Evolutionary conservation across 1,140 invertebrate genomes (phyloP), one percentile per base, ranked within the genome.

Genomic region (Odontomachus brunneus): DNA sequence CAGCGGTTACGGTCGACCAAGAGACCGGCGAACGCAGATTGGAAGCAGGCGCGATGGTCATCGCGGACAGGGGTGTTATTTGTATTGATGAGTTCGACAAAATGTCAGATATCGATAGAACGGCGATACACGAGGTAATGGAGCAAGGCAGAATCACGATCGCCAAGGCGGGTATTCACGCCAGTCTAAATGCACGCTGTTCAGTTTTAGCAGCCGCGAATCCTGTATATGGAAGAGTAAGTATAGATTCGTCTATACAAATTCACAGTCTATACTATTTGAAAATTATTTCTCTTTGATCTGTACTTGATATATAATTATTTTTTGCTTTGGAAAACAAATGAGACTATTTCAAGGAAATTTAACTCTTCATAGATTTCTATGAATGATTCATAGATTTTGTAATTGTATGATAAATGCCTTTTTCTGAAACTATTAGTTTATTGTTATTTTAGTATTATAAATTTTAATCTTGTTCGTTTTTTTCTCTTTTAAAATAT

Each of bases 21-120:
- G 99, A 99, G 92, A 99, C 98, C 66, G 98, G 98, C 17, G 97
- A 98, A 89, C 95, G 97, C 83, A 96, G 98, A 75, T 92, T 99
- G 24, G 99, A 99, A 95, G 99, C 99, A 5, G 99, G 99, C 90
- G 99, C 99, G 83, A 99, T 99, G 99, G 99, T 99, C n/a, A 92
- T 99, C 33, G 99, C 98, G 0, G 99, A 99, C 94, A 95, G 99
- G 71, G 99, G 99, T 26, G 97, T 99, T 62, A 99, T 99, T 66
- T 99, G 99, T 92, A 99, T 99, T 92, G 99, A 99, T 94, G 99
- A 99, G 95, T 99, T 99, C 94, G 99, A 99, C 94, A 99, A 99
- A 95, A 99, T 99, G 99, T 98, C 98, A n/a, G 99, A 99, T 91
- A 98, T 99, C 74, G 99, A 99, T 95, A 95, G 99, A 89, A 99